Conservation (phyloP, 2,888 invertebrate species). For the Merodon equestris region DNA sequence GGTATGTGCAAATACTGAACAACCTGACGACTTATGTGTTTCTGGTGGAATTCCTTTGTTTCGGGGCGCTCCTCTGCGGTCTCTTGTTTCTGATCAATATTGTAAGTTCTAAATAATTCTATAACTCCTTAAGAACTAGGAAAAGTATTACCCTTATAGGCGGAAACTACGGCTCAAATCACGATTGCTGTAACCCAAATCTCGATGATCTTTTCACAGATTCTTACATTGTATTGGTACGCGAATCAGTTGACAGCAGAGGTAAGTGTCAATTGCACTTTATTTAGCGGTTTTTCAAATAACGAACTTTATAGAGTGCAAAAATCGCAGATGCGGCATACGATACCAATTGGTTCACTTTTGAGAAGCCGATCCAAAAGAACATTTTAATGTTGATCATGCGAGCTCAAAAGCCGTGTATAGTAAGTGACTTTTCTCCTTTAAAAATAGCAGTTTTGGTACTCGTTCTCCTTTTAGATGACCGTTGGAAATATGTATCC, state of each 20-base stretch:
- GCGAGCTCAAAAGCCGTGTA: slow-evolving; percentile 74
- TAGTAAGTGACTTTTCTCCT: slow-evolving; percentile 69
- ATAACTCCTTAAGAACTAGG: background rate
- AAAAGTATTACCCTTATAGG: slow-evolving; percentile 67
- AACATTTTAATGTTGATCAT: slow-evolving; percentile 74
- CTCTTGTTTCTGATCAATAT: slow-evolving; percentile 74
- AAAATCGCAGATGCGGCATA: slow-evolving; percentile 75
- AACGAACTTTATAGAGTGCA: slow-evolving; percentile 70
- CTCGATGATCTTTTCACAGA: slow-evolving; percentile 76
- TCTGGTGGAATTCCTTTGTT: slow-evolving; percentile 69
- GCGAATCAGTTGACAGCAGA: slow-evolving; percentile 76
- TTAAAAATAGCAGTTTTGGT: no score
- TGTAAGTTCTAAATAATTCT: slow-evolving; percentile 64
- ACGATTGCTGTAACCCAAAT: slow-evolving; percentile 75
- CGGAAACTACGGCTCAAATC: slow-evolving; percentile 72
- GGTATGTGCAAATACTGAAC: slow-evolving; percentile 70
- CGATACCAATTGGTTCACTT: slow-evolving; percentile 74
- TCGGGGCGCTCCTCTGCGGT: slow-evolving; percentile 74
- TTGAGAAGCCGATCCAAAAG: slow-evolving; percentile 70
- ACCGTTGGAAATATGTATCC: slow-evolving; percentile 74
- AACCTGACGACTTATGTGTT: slow-evolving; percentile 57
- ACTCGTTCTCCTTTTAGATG: slow-evolving; percentile 69
- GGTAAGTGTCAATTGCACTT: slow-evolving; percentile 59
- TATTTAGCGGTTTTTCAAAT: background rate
- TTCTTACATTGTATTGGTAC: slow-evolving; percentile 76